Base-by-base conservation (phyloP, 2,888 invertebrate genomes). In the Aspidapion aeneum region DNA sequence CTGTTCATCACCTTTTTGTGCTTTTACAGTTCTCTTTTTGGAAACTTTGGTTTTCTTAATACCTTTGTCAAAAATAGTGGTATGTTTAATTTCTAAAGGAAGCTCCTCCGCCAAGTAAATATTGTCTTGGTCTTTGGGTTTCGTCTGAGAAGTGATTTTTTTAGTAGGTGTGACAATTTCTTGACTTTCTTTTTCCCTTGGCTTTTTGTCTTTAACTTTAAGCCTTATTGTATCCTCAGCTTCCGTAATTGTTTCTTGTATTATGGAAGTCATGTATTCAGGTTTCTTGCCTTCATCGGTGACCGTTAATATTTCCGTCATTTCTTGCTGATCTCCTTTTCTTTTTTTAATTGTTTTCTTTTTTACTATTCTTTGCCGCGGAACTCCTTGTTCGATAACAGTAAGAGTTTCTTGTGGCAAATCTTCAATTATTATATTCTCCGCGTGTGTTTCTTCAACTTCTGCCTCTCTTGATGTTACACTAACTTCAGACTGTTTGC, bases 301-400 rank as follows among this genome's bases (percentile, higher is more conserved):
- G 1, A 82, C 75, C 21, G 74, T 72, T 49, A 68, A 71, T 21
- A 78, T 77, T 69, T 78, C 74, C 9, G 79, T 71, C 18, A 71
- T 70, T 72, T 79, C 78, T 65, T 74, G 73, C 70, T 76, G 77
- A 55, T 73, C 65, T 64, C 75, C 77, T 55, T 77, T 70, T 1
- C 77, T 74, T 68, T 82, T 82, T 66, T 81, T 82, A n/a, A 84
- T 82, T 1, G 80, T 73, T 63, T 81, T 79, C 12, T 68, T 75
- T 74, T 67, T 70, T 57, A 70, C 68, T 22, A 68, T 64, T 51
- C 67, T 68, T 63, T 67, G 21, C 19, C n/a, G 3, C 18, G 5
- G 3, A 3, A 20, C n/a, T 7, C 19, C 21, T n/a, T 61, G 61
- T 12, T 62, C 62, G 17, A 57, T 19, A 58, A 62, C 22, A 64